phyloP scores from a whole-genome alignment of 2,888 invertebrate species.

The Podabrus alpinus region DNA sequence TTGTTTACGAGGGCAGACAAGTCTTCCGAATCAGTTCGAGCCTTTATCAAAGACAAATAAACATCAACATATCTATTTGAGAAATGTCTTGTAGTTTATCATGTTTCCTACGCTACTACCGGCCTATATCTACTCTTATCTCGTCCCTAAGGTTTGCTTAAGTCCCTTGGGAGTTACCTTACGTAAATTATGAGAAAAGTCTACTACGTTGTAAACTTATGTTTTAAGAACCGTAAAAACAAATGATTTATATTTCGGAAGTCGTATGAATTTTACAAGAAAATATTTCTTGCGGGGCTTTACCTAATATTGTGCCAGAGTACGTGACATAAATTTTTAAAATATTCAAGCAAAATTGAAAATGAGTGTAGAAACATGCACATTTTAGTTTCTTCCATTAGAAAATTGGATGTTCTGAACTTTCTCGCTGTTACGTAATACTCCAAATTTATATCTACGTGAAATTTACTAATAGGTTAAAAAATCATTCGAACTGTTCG shows the following conservation, averaged over 20 bases:
- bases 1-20: background rate
- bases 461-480: background rate
- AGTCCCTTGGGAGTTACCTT: conserved; percentile 35
- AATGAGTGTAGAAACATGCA: background rate
- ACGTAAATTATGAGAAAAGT: conserved; percentile 42
- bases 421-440: no score
- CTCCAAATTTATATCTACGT: no score
- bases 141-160: conserved; percentile 21
- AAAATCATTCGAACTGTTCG: background rate
- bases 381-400: background rate
- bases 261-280: background rate
- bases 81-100: conserved; percentile 38
- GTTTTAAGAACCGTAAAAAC: conserved; percentile 35
- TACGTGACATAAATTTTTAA: background rate
- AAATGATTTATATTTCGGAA: conserved; percentile 25
- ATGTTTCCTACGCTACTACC: conserved; percentile 31
- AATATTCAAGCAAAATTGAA: background rate
- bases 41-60: conserved; percentile 28
- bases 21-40: background rate
- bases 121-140: conserved; percentile 30
- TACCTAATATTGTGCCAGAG: background rate
- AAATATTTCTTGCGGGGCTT: background rate
- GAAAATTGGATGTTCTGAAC: background rate
- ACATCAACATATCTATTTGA: conserved; percentile 32
- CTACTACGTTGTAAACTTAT: conserved; percentile 40